A percentile compares a stretch with the other conserved stretches of the same genome.
These are phyloP conservation scores for Echinometra lucunter DNA, from an alignment of 53 echinoderm and acorn worm genomes.

Conservation along the genomic window DNA sequence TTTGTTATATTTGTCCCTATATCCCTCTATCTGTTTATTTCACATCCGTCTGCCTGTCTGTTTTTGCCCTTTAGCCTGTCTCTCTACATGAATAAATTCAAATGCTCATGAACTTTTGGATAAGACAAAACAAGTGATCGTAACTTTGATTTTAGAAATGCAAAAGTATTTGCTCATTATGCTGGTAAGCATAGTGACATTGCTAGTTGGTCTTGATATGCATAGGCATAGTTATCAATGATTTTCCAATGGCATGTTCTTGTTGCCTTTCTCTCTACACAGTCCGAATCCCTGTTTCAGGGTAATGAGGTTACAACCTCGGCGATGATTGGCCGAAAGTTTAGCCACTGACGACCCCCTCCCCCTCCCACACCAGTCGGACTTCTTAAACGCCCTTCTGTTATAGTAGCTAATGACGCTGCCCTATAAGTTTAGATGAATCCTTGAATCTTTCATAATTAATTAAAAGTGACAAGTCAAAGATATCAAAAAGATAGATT, in stretches of 20 bases:
- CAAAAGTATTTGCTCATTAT: too few species aligned
- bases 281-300: too few species aligned
- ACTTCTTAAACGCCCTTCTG: background rate
- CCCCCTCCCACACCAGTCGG: background rate
- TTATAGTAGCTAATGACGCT: background rate
- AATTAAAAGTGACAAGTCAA: background rate
- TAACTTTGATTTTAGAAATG: too few species aligned
- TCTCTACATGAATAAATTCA: too few species aligned
- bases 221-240: too few species aligned
- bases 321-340: background rate
- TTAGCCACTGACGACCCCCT: background rate
- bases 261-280: background rate
- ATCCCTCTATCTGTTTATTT: background rate
- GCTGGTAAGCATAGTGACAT: too few species aligned
- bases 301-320: background rate
- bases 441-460: background rate
- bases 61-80: background rate
- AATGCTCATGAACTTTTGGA: too few species aligned
- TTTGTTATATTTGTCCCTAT: too few species aligned
- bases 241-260: too few species aligned
- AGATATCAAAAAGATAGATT: background rate
- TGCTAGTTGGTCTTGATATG: too few species aligned
- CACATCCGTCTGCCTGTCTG: background rate
- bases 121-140: too few species aligned
- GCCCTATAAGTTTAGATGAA: too few species aligned